These are phyloP conservation scores for Mustela nigripes DNA, from an alignment of 2,113 vertebrate species.

Conservation along the genomic window DNA sequence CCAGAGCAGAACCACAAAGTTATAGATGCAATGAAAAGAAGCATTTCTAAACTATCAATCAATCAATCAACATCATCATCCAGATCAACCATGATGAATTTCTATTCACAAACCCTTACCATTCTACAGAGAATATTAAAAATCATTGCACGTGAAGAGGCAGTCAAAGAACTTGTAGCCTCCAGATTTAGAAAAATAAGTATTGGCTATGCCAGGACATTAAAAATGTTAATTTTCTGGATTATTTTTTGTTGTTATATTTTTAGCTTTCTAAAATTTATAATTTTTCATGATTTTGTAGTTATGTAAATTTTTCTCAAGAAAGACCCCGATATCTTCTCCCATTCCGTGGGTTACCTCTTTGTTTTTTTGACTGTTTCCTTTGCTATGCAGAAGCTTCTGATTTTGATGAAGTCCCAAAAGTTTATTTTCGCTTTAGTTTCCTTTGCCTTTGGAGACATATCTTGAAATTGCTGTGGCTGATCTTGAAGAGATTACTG, in stretches of 20 bases:
- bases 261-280: neutral
- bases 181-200: neutral
- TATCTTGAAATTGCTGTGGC: too few relatives aligned
- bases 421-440: too few relatives aligned
- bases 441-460: too few relatives aligned
- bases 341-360: too few relatives aligned
- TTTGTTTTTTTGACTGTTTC: too few relatives aligned
- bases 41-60: neutral
- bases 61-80: too few relatives aligned
- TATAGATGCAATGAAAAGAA: neutral
- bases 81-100: neutral
- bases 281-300: neutral
- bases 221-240: neutral
- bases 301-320: neutral
- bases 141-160: neutral
- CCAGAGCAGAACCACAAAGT: neutral
- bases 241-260: neutral
- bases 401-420: too few relatives aligned
- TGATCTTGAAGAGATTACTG: too few relatives aligned
- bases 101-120: neutral
- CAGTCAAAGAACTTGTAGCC: neutral
- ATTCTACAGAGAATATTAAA: neutral
- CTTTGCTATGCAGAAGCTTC: too few relatives aligned
- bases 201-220: neutral
- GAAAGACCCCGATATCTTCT: neutral